Evolutionary conservation across 2,888 invertebrate genomes (phyloP).

Genomic region (Platycheirus albimanus): DNA sequence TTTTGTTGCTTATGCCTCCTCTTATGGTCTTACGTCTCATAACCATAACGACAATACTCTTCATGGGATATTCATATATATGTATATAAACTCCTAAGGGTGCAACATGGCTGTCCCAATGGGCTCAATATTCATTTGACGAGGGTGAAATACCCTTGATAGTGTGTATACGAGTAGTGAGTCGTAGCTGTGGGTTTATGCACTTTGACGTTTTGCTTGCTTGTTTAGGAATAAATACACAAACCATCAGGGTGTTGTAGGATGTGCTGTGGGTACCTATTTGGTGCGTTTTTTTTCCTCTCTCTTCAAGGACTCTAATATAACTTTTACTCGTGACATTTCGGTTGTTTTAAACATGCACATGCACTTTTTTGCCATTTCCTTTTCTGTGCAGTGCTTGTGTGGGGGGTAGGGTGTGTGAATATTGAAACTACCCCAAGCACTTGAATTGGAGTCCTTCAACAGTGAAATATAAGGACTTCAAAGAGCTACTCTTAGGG

Average conservation of each 20-base stretch:
- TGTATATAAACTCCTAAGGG: constrained; percentile 36
- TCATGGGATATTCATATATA: constrained; percentile 33
- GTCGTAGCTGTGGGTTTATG: constrained; percentile 23
- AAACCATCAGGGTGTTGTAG: constrained; percentile 11
- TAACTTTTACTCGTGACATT: constrained; percentile 72
- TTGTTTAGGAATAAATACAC: constrained; percentile 15
- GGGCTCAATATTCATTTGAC: constrained; percentile 64
- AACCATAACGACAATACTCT: constrained; percentile 45
- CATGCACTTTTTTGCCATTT: constrained; percentile 52
- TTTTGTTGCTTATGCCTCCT: too few species aligned
- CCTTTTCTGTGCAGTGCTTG: not conserved
- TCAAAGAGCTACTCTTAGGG: constrained; percentile 62
- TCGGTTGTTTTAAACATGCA: constrained; percentile 67
- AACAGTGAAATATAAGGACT: constrained; percentile 67
- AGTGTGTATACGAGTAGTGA: too few species aligned
- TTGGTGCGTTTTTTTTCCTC: constrained; percentile 63
- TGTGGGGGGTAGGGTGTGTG: not conserved
- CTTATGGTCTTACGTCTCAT: constrained; percentile 14
- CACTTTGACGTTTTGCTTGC: constrained; percentile 53
- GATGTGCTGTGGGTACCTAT: too few species aligned
- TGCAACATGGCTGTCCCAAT: constrained; percentile 44
- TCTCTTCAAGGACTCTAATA: constrained; percentile 67
- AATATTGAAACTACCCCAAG: not conserved
- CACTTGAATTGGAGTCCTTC: constrained; percentile 41
- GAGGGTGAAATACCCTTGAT: constrained; percentile 56